Evolutionary conservation across 2,797 vertebrate species (phyloP).

Genomic region (Scolopax bukidnonensis): DNA sequence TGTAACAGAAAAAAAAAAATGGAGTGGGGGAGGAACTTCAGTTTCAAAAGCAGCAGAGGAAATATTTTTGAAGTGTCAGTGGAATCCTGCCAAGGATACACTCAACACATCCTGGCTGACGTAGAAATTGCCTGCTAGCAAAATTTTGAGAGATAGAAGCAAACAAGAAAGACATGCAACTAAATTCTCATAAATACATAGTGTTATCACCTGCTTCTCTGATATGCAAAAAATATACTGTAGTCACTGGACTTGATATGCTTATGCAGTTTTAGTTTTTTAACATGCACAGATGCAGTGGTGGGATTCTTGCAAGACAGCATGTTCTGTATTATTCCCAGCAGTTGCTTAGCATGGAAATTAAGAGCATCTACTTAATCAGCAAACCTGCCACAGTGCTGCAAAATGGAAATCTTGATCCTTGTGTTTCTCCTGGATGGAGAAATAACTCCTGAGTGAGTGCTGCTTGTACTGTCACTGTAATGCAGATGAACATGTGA

Average conservation of each 20-base stretch:
- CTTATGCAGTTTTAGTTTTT: not conserved
- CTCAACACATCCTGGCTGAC: not conserved
- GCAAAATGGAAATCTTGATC: not conserved
- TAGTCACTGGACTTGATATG: not conserved
- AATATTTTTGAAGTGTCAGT: not conserved
- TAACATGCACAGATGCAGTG: not conserved
- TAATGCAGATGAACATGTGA: not conserved
- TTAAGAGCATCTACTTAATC: conserved; percentile 10
- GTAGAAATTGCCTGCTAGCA: not conserved
- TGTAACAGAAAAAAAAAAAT: not conserved
- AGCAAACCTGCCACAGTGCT: not conserved
- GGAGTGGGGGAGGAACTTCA: not conserved
- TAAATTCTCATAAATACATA: not conserved
- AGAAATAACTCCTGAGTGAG: conserved; percentile 9
- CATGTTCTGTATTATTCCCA: not conserved
- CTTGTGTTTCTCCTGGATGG: conserved; percentile 7
- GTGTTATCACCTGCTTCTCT: not conserved
- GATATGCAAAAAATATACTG: not conserved
- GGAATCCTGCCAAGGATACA: not conserved
- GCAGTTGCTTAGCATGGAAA: conserved; percentile 22
- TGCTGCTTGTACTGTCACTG: not conserved
- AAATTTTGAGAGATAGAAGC: not conserved
- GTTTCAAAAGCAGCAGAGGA: not conserved
- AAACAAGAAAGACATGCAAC: not conserved
- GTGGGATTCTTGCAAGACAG: conserved; percentile 18